Evolutionary conservation across 2,888 invertebrate genomes (phyloP).

Genomic region (Neoscelio sp.): DNA sequence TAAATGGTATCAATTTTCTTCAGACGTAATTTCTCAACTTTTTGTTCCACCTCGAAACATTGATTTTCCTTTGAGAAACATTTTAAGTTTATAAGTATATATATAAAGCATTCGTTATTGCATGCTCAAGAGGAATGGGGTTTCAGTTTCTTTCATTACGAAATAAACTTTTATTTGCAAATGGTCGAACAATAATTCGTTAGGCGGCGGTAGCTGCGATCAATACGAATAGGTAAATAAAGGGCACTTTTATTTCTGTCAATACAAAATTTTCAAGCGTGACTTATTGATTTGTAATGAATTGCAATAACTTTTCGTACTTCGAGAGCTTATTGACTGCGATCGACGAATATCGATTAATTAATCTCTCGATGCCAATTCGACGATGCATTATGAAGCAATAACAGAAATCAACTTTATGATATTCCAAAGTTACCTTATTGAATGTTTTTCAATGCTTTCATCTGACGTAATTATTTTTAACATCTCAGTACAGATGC

Average conservation of each 20-base stretch:
- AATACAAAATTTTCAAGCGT: conserved; percentile 25
- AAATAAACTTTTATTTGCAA: conserved; percentile 33
- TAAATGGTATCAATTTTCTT: conserved; percentile 14
- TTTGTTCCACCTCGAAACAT: not conserved
- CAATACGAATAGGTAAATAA: conserved; percentile 35
- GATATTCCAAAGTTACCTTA: not conserved
- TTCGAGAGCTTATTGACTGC: conserved; percentile 24
- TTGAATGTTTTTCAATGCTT: too few species aligned
- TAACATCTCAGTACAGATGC: too few species aligned
- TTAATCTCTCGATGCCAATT: conserved; percentile 14
- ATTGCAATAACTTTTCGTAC: conserved; percentile 22
- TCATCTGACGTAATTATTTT: too few species aligned
- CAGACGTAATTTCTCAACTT: conserved; percentile 7
- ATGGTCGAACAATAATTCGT: conserved; percentile 14
- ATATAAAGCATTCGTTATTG: conserved; percentile 13
- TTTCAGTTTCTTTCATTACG: conserved; percentile 2
- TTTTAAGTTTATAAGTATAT: conserved; percentile 22
- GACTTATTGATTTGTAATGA: conserved; percentile 43
- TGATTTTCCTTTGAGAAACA: conserved; percentile 11
- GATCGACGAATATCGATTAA: conserved; percentile 32
- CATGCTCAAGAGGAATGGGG: not conserved
- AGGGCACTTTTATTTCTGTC: conserved; percentile 35
- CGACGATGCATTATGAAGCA: conserved; percentile 12
- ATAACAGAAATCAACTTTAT: conserved; percentile 7
- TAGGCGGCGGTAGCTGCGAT: conserved; percentile 11